Evolutionary conservation across 2,113 vertebrate genomes (phyloP).

Genomic region (Tauraco erythrolophus): DNA sequence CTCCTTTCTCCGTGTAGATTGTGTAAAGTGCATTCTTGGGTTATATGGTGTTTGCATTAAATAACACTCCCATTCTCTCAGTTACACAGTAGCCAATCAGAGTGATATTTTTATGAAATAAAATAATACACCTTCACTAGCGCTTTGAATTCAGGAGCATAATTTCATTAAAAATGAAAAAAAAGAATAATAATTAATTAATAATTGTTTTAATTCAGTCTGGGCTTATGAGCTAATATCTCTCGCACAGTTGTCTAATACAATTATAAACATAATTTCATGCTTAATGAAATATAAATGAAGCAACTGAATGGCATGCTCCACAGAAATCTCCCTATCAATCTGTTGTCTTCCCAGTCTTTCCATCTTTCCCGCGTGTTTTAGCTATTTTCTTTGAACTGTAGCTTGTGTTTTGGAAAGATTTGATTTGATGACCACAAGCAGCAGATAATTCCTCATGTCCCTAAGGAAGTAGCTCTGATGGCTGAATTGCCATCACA

Average conservation of each 20-base stretch:
- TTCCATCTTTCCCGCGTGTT: not conserved
- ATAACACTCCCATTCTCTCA: not conserved
- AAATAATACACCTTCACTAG: not conserved
- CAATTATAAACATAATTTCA: slow-evolving; percentile 68
- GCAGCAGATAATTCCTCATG: not conserved
- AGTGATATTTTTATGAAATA: not conserved
- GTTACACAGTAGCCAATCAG: not conserved
- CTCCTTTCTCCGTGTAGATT: fast-evolving
- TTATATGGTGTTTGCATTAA: not conserved
- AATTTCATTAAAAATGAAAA: slow-evolving; percentile 46
- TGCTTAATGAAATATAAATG: slow-evolving; percentile 67
- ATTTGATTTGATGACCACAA: not conserved
- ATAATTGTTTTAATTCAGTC: slow-evolving; percentile 38
- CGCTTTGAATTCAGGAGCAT: not conserved
- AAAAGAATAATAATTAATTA: slow-evolving; percentile 50
- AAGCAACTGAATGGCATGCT: slow-evolving; percentile 19
- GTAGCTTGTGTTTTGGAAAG: not conserved
- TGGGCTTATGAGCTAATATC: slow-evolving; percentile 30
- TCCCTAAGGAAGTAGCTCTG: not conserved
- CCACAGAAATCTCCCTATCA: not conserved
- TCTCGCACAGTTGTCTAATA: slow-evolving; percentile 31
- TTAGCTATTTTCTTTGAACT: not conserved
- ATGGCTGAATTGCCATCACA: not conserved
- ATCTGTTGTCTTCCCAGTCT: not conserved
- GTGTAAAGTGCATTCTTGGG: not conserved